Evolutionary conservation across 64 coral and sea anemone species (phyloP).

Genomic region (Pocillopora verrucosa): DNA sequence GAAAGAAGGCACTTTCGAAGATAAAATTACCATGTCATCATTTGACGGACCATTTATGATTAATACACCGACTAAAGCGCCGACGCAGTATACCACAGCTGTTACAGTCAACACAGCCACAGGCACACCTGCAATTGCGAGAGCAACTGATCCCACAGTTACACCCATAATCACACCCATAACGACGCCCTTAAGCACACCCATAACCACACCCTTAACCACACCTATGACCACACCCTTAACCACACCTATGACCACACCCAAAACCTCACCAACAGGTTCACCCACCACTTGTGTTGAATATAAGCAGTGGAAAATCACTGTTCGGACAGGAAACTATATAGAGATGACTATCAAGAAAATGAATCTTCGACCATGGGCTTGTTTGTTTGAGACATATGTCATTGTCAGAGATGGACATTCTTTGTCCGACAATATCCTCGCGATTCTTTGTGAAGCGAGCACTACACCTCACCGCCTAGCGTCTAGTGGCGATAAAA

Average conservation of each 20-base stretch:
- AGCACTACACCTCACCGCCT: neutral
- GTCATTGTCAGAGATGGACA: neutral
- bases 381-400: neutral
- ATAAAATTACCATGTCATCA: neutral
- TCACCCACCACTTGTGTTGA: neutral
- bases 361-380: neutral
- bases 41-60: neutral
- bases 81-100: neutral
- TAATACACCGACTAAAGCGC: neutral
- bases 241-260: neutral
- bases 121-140: too few relatives aligned
- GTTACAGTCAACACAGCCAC: too few relatives aligned
- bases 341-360: constrained; percentile 4
- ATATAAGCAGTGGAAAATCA: neutral
- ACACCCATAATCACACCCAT: too few relatives aligned
- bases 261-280: neutral
- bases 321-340: neutral
- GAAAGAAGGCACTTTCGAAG: neutral
- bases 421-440: neutral
- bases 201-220: too few relatives aligned
- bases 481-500: neutral
- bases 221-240: too few relatives aligned
- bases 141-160: neutral
- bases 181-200: too few relatives aligned
- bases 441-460: neutral